phyloP scores from a whole-genome alignment of 2,113 vertebrate species.

The Nansenia antarctica region DNA sequence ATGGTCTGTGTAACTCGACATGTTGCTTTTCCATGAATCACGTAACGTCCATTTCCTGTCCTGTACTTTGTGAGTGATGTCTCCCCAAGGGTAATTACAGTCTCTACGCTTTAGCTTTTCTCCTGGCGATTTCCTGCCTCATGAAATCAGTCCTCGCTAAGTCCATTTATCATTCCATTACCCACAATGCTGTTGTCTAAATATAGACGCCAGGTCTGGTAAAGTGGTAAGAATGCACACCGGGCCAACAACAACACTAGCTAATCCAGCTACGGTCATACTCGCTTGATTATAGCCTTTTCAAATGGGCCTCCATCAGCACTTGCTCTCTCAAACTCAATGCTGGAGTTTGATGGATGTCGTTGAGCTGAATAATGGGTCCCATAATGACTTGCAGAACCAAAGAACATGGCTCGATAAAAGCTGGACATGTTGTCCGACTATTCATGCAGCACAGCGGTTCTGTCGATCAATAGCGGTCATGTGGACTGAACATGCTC shows the following conservation, averaged over 20 bases:
- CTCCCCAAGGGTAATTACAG: slow-evolving; percentile 70
- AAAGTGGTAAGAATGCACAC: slow-evolving; percentile 31
- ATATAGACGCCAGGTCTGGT: slow-evolving; percentile 62
- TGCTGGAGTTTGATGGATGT: neutral
- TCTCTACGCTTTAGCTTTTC: slow-evolving; percentile 64
- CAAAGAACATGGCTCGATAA: neutral
- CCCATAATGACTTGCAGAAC: neutral
- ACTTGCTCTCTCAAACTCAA: slow-evolving; percentile 12
- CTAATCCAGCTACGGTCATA: slow-evolving; percentile 50
- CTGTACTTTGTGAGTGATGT: slow-evolving; percentile 64
- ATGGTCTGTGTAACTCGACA: slow-evolving; percentile 39
- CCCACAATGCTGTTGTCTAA: slow-evolving; percentile 60
- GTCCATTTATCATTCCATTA: slow-evolving; percentile 74
- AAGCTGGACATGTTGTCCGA: neutral
- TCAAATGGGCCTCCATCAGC: slow-evolving; percentile 33
- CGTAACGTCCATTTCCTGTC: slow-evolving; percentile 59
- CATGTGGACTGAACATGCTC: neutral
- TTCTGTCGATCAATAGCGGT: neutral
- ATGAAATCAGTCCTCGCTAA: slow-evolving; percentile 64
- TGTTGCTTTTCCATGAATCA: slow-evolving; percentile 55
- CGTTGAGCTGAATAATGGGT: neutral
- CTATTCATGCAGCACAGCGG: neutral
- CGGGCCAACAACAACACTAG: slow-evolving; percentile 57
- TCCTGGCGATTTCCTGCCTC: slow-evolving; percentile 71
- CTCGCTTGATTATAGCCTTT: slow-evolving; percentile 53